These are phyloP conservation scores for Zeus faber DNA, from an alignment of 2,113 vertebrate genomes.

Conservation along the genomic window DNA sequence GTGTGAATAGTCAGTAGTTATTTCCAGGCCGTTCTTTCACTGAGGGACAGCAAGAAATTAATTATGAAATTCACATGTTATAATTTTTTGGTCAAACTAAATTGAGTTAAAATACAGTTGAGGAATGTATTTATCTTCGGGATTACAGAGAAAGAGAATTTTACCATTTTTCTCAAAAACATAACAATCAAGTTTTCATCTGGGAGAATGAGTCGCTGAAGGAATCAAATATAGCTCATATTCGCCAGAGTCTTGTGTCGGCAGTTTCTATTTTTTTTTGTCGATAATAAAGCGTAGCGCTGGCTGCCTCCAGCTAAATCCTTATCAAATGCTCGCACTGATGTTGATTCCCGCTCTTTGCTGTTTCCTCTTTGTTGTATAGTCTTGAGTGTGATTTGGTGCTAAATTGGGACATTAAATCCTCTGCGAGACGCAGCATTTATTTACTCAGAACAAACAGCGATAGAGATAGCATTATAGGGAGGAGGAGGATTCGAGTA, in stretches of 20 bases:
- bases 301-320: conserved; percentile 56
- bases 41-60: no score
- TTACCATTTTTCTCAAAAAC: conserved; percentile 32
- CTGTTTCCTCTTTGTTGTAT: conserved; percentile 55
- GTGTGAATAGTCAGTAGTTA: no score
- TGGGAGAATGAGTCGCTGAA: conserved; percentile 32
- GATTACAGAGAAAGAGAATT: no score
- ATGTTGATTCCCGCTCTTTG: conserved; percentile 50
- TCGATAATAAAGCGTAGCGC: conserved; percentile 58
- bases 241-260: conserved; percentile 24
- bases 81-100: no score
- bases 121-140: no score
- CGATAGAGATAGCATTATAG: no score
- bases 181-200: conserved; percentile 35
- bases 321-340: conserved; percentile 69
- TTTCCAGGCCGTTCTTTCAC: no score
- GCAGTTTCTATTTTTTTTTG: conserved; percentile 53
- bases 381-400: conserved; percentile 55
- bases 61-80: no score
- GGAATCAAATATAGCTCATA: conserved; percentile 21
- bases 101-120: no score
- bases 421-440: conserved; percentile 50
- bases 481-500: conserved; percentile 9
- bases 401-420: conserved; percentile 70
- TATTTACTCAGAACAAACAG: conserved; percentile 50